Base-by-base conservation (phyloP, 1,140 invertebrate species). In the Apis mellifera region DNA sequence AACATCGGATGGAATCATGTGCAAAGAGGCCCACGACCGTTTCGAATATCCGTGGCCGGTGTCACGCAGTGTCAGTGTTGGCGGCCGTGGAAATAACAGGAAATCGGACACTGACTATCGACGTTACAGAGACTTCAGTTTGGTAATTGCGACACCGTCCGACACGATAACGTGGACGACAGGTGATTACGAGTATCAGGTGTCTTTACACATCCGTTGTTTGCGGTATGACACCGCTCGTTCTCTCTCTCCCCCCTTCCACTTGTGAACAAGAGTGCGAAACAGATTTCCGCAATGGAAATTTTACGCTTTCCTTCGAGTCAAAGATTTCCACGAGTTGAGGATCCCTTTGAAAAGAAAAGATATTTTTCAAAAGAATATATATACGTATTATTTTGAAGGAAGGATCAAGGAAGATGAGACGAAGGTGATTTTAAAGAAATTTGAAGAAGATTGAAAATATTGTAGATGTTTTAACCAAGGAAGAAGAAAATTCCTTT, bases 151-250 rank as follows among this genome's bases (percentile, higher is more conserved):
- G 86, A 87, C 82, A 90, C 84, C 78, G 62, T 65, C 74, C 71
- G 57, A 62, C 32, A 78, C 73, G 81, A 84, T 73, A 82, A 65
- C 73, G 71, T 77, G 70, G 70, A 72, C 80, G 76, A 86, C 91
- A 91, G 90, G 90, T 90, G 86, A 88, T 88, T 90, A 84, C 77
- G 82, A 88, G 83, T 92, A 91, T 92, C 90, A 78, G 52, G 75
- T 92, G 80, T 90, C 89, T 85, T 82, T 90, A 90, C 82, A 90
- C 88, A 91, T 90, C 90, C 87, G 90, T 89, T 91, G 86, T 91
- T 90, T 89, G 81, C 80, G 65, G 64, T 84, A 85, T 26, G 70
- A 86, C 84, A 82, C 55, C 81, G 32, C 57, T 82, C 69, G 42
- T 15, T 12, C 9, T 57, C 59, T n/a, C 15, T 42, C 3, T 3